phyloP scores from a whole-genome alignment of 2,888 invertebrate genomes.

The Eurois occulta region DNA sequence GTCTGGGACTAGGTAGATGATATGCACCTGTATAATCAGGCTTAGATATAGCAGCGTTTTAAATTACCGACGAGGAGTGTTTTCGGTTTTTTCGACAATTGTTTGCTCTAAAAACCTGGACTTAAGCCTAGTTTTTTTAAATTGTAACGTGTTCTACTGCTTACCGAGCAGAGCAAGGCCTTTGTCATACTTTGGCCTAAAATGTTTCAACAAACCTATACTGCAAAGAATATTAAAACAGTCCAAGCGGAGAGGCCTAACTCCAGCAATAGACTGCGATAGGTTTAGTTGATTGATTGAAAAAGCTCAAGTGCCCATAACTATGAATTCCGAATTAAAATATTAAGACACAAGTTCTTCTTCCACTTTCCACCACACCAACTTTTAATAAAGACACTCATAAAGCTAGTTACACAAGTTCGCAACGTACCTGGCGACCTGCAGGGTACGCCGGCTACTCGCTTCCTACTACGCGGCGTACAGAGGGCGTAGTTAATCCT shows the following conservation, averaged over 20 bases:
- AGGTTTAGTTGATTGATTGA: background rate
- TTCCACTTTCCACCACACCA: too few species aligned
- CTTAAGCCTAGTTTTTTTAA: background rate
- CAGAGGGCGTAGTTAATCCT: conserved; percentile 49
- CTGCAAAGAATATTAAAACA: background rate
- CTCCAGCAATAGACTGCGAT: background rate
- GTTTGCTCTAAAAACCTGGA: background rate
- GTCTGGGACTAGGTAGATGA: background rate
- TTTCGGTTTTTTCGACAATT: background rate
- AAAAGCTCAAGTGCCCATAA: background rate
- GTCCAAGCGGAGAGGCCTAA: background rate
- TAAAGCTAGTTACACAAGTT: conserved; percentile 27
- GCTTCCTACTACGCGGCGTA: conserved; percentile 1
- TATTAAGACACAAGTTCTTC: background rate
- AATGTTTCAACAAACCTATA: background rate
- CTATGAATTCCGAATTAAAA: background rate
- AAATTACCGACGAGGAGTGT: background rate
- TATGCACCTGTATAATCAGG: background rate
- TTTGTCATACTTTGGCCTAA: background rate
- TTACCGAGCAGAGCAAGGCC: background rate
- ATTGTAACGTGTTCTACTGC: background rate
- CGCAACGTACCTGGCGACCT: conserved; percentile 20
- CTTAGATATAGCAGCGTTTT: background rate
- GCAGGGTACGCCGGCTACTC: background rate
- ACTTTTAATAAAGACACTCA: background rate